phyloP scores from a whole-genome alignment of 2,113 vertebrate genomes.

The Hippocampus abdominalis region DNA sequence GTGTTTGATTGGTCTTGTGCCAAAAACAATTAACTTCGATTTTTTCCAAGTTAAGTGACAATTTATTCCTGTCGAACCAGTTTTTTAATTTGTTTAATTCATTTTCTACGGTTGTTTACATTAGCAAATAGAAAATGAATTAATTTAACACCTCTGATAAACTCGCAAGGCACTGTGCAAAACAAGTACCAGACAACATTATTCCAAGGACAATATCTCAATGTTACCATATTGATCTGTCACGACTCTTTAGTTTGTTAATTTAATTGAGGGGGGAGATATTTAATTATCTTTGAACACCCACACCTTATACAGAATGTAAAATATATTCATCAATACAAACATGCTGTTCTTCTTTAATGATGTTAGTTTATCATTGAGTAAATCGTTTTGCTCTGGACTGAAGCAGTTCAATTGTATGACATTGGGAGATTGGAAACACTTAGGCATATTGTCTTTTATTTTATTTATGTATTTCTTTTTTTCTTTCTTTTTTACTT shows the following conservation, averaged over 20 bases:
- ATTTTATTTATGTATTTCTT: not conserved
- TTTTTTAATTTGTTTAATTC: too few relatives aligned
- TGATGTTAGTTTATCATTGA: not conserved
- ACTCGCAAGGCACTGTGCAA: not conserved
- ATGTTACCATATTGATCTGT: constrained; percentile 22
- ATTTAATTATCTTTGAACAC: constrained; percentile 30
- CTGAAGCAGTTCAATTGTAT: not conserved
- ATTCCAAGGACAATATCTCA: constrained; percentile 12
- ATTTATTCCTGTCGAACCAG: too few relatives aligned
- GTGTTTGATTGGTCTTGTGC: too few relatives aligned
- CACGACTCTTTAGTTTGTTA: constrained; percentile 4
- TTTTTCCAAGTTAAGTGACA: too few relatives aligned
- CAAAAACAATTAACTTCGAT: too few relatives aligned
- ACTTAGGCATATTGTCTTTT: not conserved
- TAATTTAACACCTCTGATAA: not conserved
- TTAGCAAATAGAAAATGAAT: not conserved
- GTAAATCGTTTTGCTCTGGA: not conserved
- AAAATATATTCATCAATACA: constrained; percentile 19
- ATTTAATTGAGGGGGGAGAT: constrained; percentile 9
- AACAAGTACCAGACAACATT: not conserved
- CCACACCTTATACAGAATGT: not conserved
- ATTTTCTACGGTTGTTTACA: too few relatives aligned
- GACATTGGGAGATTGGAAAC: not conserved
- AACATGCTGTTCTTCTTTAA: constrained; percentile 4
- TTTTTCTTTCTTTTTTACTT: too few relatives aligned